Base-by-base conservation (phyloP, 2,797 vertebrate genomes). In the Anomalospiza imberbis region DNA sequence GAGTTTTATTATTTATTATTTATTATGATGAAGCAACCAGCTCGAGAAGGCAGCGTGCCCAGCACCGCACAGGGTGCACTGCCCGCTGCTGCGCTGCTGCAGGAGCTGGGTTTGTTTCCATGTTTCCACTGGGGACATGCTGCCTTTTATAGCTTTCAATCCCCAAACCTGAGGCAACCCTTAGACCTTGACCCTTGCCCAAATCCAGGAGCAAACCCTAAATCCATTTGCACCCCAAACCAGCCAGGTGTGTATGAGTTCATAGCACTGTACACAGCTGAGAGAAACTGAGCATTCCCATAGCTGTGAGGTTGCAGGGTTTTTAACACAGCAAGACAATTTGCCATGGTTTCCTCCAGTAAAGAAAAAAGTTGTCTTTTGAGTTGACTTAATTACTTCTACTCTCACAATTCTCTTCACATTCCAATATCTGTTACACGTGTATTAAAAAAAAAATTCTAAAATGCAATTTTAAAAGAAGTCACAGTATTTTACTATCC, bases 1-100 rank as follows among this genome's bases (percentile, higher is more conserved):
- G 55, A 32, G 17, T 88, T 94, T 94, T 93, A 42, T 79, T 74
- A 48, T 61, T 94, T 93, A 42, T 79, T 74, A 48, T 61, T 85
- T 48, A 8, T 36, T 14, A 0, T 16, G 40, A 9, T 29, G 28
- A 15, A 66, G 17, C 28, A 42, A 3, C 7, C 54, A 60, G 31
- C 24, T 21, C 4, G 10, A 15, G 36, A 80, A 54, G 36, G 36
- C 45, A 42, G 50, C 2, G 2, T 77, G 55, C 42, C 47, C 76
- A 73, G 76, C 68, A 5, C 22, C 61, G 74, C 47, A 5, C 42
- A 19, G 62, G 40, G 13, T 36, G 53, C 38, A 0, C 29, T 45
- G 53, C 28, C 45, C 45, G 72, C 36, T 28, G 7, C 44, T 45
- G 67, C 55, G 63, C 55, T 63, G 60, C 62, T 60, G 60, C 53